A percentile compares a stretch with the other conserved stretches of the same genome.
phyloP scores from a whole-genome alignment of 1,140 invertebrate genomes.

The Pogonomyrmex barbatus region DNA sequence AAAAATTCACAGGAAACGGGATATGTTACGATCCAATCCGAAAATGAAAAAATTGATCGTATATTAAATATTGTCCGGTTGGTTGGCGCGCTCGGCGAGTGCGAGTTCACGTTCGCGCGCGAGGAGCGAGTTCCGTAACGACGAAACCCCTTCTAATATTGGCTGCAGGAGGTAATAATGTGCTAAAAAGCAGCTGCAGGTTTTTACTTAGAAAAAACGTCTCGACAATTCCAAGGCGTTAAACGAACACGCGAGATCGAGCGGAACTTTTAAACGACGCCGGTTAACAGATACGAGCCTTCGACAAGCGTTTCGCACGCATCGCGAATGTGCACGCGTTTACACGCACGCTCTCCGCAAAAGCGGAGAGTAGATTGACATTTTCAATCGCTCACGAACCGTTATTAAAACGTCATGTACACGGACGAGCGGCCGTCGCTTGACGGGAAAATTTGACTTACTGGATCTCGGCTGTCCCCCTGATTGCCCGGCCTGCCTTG shows the following conservation, averaged over 20 bases:
- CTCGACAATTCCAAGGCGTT: conserved; percentile 37
- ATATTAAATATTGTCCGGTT: conserved; percentile 56
- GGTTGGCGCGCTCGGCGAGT: neutral
- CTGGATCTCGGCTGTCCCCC: conserved; percentile 57
- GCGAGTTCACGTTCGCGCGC: neutral
- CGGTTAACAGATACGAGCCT: conserved; percentile 41
- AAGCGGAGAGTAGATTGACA: conserved; percentile 61
- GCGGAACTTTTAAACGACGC: conserved; percentile 28
- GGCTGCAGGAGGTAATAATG: neutral
- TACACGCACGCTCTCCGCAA: conserved; percentile 53
- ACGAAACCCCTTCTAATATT: conserved; percentile 30
- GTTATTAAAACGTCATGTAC: conserved; percentile 65
- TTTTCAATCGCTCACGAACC: conserved; percentile 63
- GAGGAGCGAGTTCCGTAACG: neutral
- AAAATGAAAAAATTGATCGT: conserved; percentile 59
- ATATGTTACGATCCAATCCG: conserved; percentile 45
- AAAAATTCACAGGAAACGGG: conserved; percentile 46
- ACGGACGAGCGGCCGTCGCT: conserved; percentile 52
- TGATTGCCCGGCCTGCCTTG: conserved; percentile 47
- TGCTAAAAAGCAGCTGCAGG: neutral
- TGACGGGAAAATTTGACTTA: conserved; percentile 63
- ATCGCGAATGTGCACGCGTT: conserved; percentile 52
- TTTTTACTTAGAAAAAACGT: neutral
- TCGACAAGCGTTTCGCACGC: conserved; percentile 47
- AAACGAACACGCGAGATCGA: conserved; percentile 34